Conservation (phyloP, 2,113 vertebrate genomes). For the Drymodes brunneopygia region DNA sequence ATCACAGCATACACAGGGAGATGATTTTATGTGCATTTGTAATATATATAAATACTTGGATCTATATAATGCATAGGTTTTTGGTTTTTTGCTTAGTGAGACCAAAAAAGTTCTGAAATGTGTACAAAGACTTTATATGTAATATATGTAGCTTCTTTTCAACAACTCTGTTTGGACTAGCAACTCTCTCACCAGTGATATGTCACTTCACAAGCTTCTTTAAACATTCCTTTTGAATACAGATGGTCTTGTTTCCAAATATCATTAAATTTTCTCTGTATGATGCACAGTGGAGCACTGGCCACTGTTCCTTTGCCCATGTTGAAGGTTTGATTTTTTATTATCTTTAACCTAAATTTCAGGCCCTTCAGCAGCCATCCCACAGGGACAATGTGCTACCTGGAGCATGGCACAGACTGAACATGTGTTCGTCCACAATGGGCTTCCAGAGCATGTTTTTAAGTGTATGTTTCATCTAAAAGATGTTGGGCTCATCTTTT, state of each 20-base stretch:
- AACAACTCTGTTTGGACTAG: neutral
- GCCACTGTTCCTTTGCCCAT: neutral
- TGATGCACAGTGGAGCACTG: neutral
- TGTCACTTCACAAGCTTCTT: neutral
- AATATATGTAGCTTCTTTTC: neutral
- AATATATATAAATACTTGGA: neutral
- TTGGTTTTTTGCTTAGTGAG: neutral
- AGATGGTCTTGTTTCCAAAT: neutral
- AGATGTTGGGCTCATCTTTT: neutral
- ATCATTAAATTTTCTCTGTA: neutral
- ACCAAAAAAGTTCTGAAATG: neutral
- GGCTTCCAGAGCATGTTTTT: neutral
- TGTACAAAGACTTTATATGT: neutral
- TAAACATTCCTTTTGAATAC: neutral
- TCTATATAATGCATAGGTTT: neutral
- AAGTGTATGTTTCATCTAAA: neutral
- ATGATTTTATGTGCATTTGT: neutral
- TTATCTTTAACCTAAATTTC: neutral
- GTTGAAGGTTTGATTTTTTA: neutral
- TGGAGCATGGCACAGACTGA: neutral
- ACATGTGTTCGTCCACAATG: neutral
- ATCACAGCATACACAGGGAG: neutral
- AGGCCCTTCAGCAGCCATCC: neutral
- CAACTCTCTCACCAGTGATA: neutral
- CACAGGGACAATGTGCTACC: rapidly evolving